These are phyloP conservation scores for Piaya cayana DNA, from an alignment of 2,113 vertebrate genomes.

Conservation along the genomic window DNA sequence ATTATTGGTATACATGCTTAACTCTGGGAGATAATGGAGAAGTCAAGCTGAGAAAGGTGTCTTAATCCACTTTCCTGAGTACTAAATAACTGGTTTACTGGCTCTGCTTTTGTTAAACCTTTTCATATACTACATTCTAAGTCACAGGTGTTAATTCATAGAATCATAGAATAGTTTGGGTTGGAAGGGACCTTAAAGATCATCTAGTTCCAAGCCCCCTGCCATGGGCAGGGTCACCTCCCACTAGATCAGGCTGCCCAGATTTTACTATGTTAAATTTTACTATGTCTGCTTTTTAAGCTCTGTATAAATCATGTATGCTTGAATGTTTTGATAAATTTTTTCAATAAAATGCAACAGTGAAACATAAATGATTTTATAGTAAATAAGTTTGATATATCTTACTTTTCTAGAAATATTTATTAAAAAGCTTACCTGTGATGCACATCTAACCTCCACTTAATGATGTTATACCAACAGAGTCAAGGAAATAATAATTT, in stretches of 20 bases:
- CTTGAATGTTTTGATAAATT: background rate
- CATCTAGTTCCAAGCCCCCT: too few species aligned
- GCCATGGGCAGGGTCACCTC: too few species aligned
- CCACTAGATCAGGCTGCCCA: too few species aligned
- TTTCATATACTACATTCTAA: background rate
- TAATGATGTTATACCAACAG: background rate
- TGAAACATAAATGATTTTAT: background rate
- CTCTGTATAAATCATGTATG: background rate
- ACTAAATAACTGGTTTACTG: background rate
- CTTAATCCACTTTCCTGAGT: background rate
- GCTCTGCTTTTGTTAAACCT: background rate
- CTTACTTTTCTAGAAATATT: background rate
- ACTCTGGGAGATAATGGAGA: background rate
- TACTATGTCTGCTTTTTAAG: background rate
- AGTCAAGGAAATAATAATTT: background rate
- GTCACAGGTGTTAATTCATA: background rate
- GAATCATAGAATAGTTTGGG: too few species aligned
- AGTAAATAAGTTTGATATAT: background rate
- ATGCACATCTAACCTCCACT: background rate
- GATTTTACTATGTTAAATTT: background rate
- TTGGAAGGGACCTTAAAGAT: too few species aligned
- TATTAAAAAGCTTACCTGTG: background rate
- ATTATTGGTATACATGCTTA: background rate
- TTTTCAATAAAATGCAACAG: constrained; percentile 23
- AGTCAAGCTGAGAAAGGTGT: background rate